A percentile compares a stretch with the other conserved stretches of the same genome.
These are phyloP conservation scores for Drosophila meridionalis DNA, from an alignment of 2,888 invertebrate genomes.

Conservation along the genomic window DNA sequence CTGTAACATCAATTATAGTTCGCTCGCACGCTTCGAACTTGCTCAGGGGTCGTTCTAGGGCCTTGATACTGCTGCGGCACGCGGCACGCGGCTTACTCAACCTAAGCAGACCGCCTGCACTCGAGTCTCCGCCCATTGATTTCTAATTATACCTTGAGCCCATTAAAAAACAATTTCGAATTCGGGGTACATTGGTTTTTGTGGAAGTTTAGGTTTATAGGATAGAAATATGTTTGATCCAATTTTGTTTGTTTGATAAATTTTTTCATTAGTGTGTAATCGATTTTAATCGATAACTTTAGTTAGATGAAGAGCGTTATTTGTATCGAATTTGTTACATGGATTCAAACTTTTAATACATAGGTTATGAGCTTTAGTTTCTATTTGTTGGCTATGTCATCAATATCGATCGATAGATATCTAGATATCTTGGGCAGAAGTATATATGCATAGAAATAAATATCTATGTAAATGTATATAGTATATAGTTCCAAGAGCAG, in stretches of 20 bases:
- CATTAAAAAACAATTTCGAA: background rate
- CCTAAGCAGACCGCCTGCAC: conserved; percentile 6
- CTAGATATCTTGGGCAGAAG: background rate
- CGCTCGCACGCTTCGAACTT: conserved; percentile 47
- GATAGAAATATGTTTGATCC: too few species aligned
- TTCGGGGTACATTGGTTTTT: background rate
- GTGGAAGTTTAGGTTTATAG: too few species aligned
- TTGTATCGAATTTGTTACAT: background rate
- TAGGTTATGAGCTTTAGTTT: too few species aligned
- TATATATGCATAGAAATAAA: background rate
- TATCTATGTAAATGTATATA: too few species aligned
- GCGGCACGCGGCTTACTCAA: conserved; percentile 35
- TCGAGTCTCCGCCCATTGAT: conserved; percentile 5
- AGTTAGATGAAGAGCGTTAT: background rate
- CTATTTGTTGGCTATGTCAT: background rate
- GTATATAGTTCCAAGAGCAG: background rate
- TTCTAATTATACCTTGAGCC: conserved; percentile 4
- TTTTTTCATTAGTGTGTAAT: background rate
- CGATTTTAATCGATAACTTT: background rate
- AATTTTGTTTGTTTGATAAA: background rate
- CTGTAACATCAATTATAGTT: conserved; percentile 21
- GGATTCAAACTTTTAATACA: too few species aligned
- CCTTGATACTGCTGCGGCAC: conserved; percentile 45
- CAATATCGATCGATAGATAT: background rate
- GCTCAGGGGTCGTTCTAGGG: conserved; percentile 47